These are phyloP conservation scores for Sitta carolinensis DNA, from an alignment of 2,797 vertebrate genomes.

Conservation along the genomic window DNA sequence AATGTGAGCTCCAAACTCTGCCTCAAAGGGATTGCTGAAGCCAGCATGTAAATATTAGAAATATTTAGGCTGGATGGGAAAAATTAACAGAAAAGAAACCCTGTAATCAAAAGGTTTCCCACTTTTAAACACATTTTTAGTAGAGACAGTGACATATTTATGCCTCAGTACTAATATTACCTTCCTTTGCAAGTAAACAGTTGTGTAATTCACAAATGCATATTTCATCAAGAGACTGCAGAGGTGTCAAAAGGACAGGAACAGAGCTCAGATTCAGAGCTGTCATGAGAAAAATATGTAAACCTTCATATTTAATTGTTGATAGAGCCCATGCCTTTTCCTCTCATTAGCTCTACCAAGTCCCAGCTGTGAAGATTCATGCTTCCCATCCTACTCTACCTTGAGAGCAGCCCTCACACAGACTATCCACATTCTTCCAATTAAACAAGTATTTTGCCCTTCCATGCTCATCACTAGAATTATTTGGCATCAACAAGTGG, in stretches of 20 bases:
- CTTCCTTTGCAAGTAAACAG: slow-evolving; percentile 7
- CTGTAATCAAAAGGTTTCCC: not conserved
- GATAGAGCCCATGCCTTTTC: not conserved
- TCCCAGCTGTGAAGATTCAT: not conserved
- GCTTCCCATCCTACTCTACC: not conserved
- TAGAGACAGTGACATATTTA: not conserved
- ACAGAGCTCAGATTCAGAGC: not conserved
- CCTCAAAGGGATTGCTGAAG: slow-evolving; percentile 1
- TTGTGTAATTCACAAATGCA: not conserved
- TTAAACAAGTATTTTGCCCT: not conserved
- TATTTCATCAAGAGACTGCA: slow-evolving; percentile 2
- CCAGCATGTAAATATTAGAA: not conserved
- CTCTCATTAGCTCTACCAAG: not conserved
- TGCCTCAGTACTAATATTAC: not conserved
- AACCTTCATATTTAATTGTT: not conserved
- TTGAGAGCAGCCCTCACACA: not conserved
- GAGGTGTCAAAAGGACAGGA: not conserved
- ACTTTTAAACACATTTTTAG: slow-evolving; percentile 18
- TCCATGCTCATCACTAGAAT: not conserved
- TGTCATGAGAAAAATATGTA: not conserved
- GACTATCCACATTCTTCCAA: not conserved
- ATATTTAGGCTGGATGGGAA: not conserved
- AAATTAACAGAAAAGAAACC: not conserved
- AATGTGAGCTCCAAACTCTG: not conserved
- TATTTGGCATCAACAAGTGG: not conserved